Base-by-base conservation (phyloP, 2,113 vertebrate genomes). In the Strix aluco region DNA sequence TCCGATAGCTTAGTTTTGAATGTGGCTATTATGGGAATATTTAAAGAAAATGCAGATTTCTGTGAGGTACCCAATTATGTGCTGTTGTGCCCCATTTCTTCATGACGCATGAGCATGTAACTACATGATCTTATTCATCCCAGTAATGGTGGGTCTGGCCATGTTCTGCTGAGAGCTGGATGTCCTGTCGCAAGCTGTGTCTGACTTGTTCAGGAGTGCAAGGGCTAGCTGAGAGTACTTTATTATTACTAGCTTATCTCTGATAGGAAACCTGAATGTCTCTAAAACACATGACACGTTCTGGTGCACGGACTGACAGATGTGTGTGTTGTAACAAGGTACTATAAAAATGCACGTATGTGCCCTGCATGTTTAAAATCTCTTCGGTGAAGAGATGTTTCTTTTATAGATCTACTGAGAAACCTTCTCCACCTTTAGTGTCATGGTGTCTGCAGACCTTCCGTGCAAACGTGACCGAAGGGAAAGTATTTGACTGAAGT, bases 41-140 rank as follows among this genome's bases (percentile, higher is more conserved):
- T 14, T 20, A 8, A 70, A 55, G 67, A 63, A 71, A 30, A 11
- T 10, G 16, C 44, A 54, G 49, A 44, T 14, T 65, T 77, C 10
- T 62, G 65, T 81, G 30, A 12, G 25, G 63, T 30, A 7, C 13
- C 22, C 47, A 15, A 21, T 32, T 20, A 44, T 12, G 59, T 78
- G 47, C 38, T 55, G 9, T 71, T 59, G 34, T 49, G 46, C 66
- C 25, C 46, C 4, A 1, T 55, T 69, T 36, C 52, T n/a, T 75
- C 4, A 3, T 16, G 40, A 63, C 1, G 2, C 47, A 6, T 0
- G 0, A 42, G n/a, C 8, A 3, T 9, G 16, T 72, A 46, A n/a
- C 30, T 58, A 11, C 5, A 26, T 4, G n/a, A 12, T 59, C 6
- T 46, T 73, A 3, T 4, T 63, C 15, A 17, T 77, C 36, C 14